Evolutionary conservation across 2,113 vertebrate genomes (phyloP).

Genomic region (Corapipo altera): DNA sequence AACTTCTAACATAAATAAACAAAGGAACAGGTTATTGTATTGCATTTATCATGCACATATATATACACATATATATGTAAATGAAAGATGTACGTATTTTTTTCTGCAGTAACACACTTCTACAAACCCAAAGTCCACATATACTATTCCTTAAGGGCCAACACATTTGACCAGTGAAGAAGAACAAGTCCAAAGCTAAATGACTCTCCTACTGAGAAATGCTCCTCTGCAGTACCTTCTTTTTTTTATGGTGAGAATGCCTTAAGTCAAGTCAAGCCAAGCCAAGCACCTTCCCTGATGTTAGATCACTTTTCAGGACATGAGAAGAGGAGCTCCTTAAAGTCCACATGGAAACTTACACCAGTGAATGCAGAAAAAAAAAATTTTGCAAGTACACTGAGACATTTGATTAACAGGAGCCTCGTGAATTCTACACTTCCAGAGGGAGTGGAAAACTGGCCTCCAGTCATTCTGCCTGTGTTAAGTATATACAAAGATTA

Average conservation of each 20-base stretch:
- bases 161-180: conserved; percentile 7
- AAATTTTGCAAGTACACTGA: neutral
- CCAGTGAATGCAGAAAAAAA: neutral
- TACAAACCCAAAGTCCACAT: neutral
- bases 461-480: neutral
- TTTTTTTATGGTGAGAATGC: neutral
- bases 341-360: neutral
- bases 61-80: neutral
- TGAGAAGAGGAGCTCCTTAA: neutral
- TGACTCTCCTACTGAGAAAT: neutral
- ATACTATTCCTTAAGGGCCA: neutral
- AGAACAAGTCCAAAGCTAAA: conserved; percentile 11
- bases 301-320: neutral
- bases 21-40: neutral
- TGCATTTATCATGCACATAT: neutral
- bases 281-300: neutral
- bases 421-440: neutral
- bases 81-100: neutral
- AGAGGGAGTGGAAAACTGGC: neutral
- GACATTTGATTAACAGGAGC: neutral
- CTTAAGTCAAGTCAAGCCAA: neutral
- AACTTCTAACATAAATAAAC: neutral
- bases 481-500: neutral
- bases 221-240: neutral
- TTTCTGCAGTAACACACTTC: neutral